Evolutionary conservation across 2,113 vertebrate genomes (phyloP), one percentile per base, ranked within the genome.

Genomic region (Pelobates fuscus): DNA sequence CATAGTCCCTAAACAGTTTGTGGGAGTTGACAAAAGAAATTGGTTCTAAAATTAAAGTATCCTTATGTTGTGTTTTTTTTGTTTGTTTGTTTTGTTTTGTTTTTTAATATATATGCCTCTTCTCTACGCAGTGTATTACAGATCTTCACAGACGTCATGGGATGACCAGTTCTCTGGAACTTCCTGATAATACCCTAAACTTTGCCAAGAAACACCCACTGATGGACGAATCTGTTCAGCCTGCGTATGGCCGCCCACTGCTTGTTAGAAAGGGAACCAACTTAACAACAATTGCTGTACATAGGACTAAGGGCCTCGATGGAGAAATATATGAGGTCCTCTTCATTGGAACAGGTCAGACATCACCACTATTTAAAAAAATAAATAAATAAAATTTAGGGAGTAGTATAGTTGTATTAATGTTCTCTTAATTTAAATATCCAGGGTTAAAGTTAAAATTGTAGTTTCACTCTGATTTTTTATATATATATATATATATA

Each of bases 131-230:
- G 97, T 99, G 97, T 80, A 97, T 99, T 86, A 97, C 93, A 0
- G 91, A 93, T 81, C 92, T 91, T 81, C 94, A 98, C 84, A 88
- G 95, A 0, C 91, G 87, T 46, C 93, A 89, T 0, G 91, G 94
- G 77, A 95, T 92, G 23, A 91, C 85, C 91, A 98, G 91, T 76
- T 97, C 96, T 0, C 86, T 98, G 75, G 94, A 96, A 88, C 92
- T 99, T 82, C 97, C 97, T 0, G 96, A 98, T 79, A 93, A 93
- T 81, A 98, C 93, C 0, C 94, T 99, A 37, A 97, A 95, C 90
- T 99, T 99, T 6, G 95, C 95, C 82, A 98, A 97, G 91, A 98
- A 95, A 82, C 96, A 97, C 89, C 96, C 95, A 0, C 90, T 98
- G 82, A 95, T 98, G 95, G 95, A 96, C 5, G 90, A 94, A 24